Conservation (phyloP, 2,888 invertebrate species). For the Glyphotaelius pellucidus region DNA sequence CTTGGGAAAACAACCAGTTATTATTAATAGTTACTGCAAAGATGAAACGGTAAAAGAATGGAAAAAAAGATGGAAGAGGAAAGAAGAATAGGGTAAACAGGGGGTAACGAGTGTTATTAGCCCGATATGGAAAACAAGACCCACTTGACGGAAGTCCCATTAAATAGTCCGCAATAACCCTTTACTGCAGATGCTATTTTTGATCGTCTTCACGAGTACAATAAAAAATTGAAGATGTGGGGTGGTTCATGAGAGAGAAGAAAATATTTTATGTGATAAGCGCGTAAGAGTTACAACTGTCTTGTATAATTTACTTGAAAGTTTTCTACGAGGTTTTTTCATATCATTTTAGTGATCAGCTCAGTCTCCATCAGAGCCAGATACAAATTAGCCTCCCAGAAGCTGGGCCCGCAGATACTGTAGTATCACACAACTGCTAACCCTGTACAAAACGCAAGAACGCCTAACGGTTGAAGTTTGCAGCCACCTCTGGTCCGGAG, state of each 20-base stretch:
- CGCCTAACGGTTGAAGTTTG: too few relatives aligned
- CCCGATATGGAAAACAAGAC: not conserved
- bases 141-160: conserved; percentile 45
- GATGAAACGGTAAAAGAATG: not conserved
- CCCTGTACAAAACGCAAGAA: too few relatives aligned
- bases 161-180: conserved; percentile 65
- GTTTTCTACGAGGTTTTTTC: too few relatives aligned
- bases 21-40: not conserved
- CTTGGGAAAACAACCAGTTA: not conserved
- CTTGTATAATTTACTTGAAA: not conserved
- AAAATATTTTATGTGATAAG: not conserved
- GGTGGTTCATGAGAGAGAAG: conserved; percentile 32
- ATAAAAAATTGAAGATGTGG: conserved; percentile 51
- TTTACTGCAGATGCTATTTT: conserved; percentile 61
- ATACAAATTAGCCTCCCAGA: too few relatives aligned
- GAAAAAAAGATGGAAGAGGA: not conserved
- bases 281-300: not conserved
- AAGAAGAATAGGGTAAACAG: not conserved
- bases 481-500: too few relatives aligned
- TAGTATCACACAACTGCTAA: too few relatives aligned
- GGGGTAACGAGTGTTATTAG: conserved; percentile 8
- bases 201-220: conserved; percentile 47
- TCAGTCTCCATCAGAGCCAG: too few relatives aligned
- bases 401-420: too few relatives aligned
- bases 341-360: too few relatives aligned